Percentiles rank a stretch among this genome's conserved stretches.
These are phyloP conservation scores for Ormyrus nitidulus DNA, from an alignment of 2,888 invertebrate species.

Conservation along the genomic window DNA sequence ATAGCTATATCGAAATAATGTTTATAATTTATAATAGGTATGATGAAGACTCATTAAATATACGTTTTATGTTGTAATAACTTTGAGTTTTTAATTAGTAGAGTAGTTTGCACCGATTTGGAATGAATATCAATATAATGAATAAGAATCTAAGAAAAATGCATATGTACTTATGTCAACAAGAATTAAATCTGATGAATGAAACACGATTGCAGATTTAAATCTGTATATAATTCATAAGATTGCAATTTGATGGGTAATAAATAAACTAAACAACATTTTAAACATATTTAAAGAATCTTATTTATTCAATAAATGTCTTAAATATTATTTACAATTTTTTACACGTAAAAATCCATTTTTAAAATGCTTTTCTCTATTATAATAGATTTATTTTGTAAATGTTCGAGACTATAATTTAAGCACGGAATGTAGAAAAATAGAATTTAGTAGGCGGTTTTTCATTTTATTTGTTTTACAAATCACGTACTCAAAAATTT, in stretches of 20 bases:
- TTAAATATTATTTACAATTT: constrained; percentile 52
- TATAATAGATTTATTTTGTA: constrained; percentile 23
- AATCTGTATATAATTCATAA: too few relatives aligned
- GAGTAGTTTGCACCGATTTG: too few relatives aligned
- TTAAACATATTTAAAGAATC: constrained; percentile 34
- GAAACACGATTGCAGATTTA: too few relatives aligned
- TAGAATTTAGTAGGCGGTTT: constrained; percentile 39
- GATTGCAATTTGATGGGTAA: not conserved
- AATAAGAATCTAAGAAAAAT: too few relatives aligned
- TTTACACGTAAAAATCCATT: constrained; percentile 48
- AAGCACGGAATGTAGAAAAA: constrained; percentile 53
- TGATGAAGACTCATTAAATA: constrained; percentile 40
- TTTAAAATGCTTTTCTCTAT: constrained; percentile 24
- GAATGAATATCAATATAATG: too few relatives aligned
- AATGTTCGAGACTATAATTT: constrained; percentile 1
- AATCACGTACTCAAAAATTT: constrained; percentile 17
- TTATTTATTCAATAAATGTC: constrained; percentile 45
- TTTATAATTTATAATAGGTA: constrained; percentile 47
- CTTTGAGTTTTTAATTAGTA: not conserved
- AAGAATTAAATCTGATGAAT: too few relatives aligned
- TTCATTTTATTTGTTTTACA: not conserved
- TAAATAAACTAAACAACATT: not conserved
- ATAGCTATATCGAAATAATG: constrained; percentile 18
- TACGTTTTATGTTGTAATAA: constrained; percentile 49
- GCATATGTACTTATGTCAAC: too few relatives aligned